Evolutionary conservation across 2,888 invertebrate genomes (phyloP).

Genomic region (Doris montereyensis): DNA sequence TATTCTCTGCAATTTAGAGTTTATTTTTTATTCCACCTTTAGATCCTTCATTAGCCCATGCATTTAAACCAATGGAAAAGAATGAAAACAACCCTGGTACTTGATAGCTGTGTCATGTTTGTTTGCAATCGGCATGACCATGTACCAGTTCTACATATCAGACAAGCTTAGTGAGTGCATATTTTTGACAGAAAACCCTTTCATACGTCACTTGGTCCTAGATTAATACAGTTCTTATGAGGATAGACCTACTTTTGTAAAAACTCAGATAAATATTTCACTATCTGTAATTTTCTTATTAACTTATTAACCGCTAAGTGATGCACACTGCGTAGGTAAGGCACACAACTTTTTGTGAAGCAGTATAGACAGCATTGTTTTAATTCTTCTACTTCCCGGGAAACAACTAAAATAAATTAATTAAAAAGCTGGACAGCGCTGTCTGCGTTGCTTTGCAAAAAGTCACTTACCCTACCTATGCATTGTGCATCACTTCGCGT

Average conservation of each 20-base stretch:
- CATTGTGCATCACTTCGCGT: no score
- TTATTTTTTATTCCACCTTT: conserved; percentile 28
- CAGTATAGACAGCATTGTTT: no score
- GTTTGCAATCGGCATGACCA: conserved; percentile 68
- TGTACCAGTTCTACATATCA: conserved; percentile 70
- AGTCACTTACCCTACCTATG: no score
- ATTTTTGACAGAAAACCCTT: background rate
- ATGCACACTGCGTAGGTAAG: no score
- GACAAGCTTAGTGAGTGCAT: conserved; percentile 64
- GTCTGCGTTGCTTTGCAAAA: no score
- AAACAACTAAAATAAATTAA: no score
- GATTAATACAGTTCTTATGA: background rate
- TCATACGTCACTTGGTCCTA: background rate
- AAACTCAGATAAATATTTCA: background rate
- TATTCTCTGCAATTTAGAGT: no score
- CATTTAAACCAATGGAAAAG: conserved; percentile 60
- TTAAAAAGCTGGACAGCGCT: no score
- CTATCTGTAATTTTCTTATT: no score
- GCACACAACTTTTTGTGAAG: no score
- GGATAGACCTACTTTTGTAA: background rate
- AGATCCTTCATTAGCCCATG: conserved; percentile 61
- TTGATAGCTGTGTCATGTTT: conserved; percentile 50
- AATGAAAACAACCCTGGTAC: conserved; percentile 45
- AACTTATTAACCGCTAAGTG: no score
- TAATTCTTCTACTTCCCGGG: no score